Base-by-base conservation (phyloP, 92 coral and sea anemone species). In the Siderastrea siderea region DNA sequence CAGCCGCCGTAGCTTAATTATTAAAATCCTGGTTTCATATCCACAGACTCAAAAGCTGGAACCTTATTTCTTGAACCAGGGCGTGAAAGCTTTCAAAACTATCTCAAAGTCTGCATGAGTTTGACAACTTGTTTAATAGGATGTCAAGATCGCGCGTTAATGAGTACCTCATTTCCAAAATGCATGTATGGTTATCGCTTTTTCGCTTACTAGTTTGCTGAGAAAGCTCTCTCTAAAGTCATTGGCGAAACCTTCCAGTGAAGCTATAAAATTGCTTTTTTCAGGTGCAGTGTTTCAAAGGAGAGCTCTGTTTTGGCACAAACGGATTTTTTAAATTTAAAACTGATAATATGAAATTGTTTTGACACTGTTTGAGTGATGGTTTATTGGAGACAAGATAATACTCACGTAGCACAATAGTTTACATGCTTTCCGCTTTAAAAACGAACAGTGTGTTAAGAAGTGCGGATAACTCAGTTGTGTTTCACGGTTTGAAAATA, bases 311-410 rank as follows among this genome's bases (percentile, higher is more conserved):
- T 61, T 19, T 67, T 14, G 53, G 60, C 38, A 14, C 51, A 13
- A 12, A 49, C 54, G 53, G 58, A 43, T 68, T 68, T 38, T 14
- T 60, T 46, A 1, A 15, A 47, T 19, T 54, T n/a, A 44, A 68
- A 77, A 43, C 55, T 48, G 47, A 64, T 49, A 50, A 8, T 38
- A 47, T 1, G 51, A 11, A 43, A 46, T 68, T 70, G 59, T 70
- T 69, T 57, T 82, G 77, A 67, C 75, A 66, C 45, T 10, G 66
- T 9, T 17, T 82, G 86, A 55, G 19, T 70, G 69, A 68, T 55
- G 26, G 77, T 38, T 3, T 13, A 10, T 60, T 57, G 65, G 47
- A 19, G 47, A 44, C 11, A 1, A 6, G 77, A 81, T 81, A 81
- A 69, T 16, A 16, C 66, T 17, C 47, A 11, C 14, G 14, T 13